Base-by-base conservation (phyloP, 2,113 vertebrate genomes). In the Columbina picui region DNA sequence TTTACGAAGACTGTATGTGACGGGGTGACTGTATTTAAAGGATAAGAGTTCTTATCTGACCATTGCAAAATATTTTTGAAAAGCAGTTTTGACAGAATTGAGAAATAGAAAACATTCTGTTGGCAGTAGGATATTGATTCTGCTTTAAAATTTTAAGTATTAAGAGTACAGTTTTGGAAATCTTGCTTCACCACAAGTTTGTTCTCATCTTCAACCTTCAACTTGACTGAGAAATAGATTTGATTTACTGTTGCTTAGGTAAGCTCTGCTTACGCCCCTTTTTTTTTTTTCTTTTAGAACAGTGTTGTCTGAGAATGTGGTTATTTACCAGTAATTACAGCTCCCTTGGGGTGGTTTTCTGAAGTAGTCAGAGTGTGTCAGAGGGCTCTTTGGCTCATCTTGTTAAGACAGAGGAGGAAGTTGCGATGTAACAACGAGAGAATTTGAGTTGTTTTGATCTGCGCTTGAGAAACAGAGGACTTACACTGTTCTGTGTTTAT, bases 181-280 rank as follows among this genome's bases (percentile, higher is more conserved):
- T 70, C 26, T 86, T 79, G 49, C 50, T 78, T 75, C 84, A 47
- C 18, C 21, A 38, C 29, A 32, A 74, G 47, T 26, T 71, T 94
- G 52, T 47, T 92, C 10, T 90, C 8, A 25, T 94, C 56, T 77
- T 93, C 43, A 45, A 6, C 60, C 56, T 77, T 93, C 43, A 45
- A 6, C 60, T 95, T 91, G 60, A 25, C 60, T 79, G 57, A 87
- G 50, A 67, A 43, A 75, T 17, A 16, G 0, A 34, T 32, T 6
- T 91, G 69, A 92, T 93, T 95, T 93, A 81, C 78, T 84, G 47
- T 59, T 74, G 32, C 9, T 94, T 82, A n/a, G 74, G 6, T 92
- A 89, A 92, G 38, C 47, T 69, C 36, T 79, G 21, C 29, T 73
- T 1, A n/a, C n/a, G 57, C 87, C 80, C 32, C 9, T 47, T 34